These are phyloP conservation scores for Atopsyche davidsoni DNA, from an alignment of 1,140 invertebrate species.

Conservation along the genomic window DNA sequence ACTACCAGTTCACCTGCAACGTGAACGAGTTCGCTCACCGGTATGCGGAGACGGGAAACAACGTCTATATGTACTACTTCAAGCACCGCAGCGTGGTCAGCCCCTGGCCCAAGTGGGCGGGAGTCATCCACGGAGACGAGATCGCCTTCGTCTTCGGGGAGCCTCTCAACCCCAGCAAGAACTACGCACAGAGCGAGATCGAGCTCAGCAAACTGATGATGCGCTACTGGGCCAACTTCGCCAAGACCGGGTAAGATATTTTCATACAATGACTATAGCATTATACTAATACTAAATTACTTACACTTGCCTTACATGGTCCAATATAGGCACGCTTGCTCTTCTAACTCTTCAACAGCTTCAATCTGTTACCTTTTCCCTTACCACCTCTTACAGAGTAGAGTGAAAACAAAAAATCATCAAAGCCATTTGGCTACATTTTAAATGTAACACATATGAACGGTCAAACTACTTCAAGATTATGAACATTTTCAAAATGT, in stretches of 20 bases:
- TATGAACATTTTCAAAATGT: too few species aligned
- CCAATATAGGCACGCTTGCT: too few species aligned
- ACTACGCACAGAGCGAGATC: conserved; percentile 73
- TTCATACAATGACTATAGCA: too few species aligned
- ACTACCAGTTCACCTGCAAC: conserved; percentile 93
- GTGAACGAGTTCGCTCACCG: conserved; percentile 86
- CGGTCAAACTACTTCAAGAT: too few species aligned
- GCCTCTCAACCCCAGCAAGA: conserved; percentile 72
- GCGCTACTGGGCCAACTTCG: conserved; percentile 94
- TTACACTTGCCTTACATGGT: too few species aligned
- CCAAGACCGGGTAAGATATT: conserved; percentile 76
- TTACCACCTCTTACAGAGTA: too few species aligned
- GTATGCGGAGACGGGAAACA: conserved; percentile 82
- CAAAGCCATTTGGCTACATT: too few species aligned
- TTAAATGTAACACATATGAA: too few species aligned
- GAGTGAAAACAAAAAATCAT: too few species aligned
- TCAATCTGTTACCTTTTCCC: too few species aligned
- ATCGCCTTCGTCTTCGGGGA: conserved; percentile 94
- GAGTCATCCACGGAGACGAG: conserved; percentile 93
- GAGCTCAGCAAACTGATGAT: conserved; percentile 81
- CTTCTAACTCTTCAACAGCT: too few species aligned
- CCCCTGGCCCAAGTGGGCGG: conserved; percentile 94
- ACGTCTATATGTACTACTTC: conserved; percentile 94
- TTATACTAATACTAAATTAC: too few species aligned
- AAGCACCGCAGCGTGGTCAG: conserved; percentile 79